A percentile compares a stretch with the other conserved stretches of the same genome.
phyloP scores from a whole-genome alignment of 2,888 invertebrate species.

The Apamea monoglypha region DNA sequence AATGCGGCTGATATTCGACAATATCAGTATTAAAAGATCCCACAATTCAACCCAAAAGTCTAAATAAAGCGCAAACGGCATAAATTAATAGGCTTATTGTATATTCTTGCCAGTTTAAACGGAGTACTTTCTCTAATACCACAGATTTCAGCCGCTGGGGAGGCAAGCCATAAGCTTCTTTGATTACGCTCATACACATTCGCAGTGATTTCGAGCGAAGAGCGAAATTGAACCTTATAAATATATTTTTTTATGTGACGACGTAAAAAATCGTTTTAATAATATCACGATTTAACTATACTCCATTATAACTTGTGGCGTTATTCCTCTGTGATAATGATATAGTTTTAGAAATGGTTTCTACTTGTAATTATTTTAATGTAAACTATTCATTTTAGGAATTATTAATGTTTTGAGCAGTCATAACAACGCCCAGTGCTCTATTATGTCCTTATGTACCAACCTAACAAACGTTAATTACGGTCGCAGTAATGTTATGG shows the following conservation, averaged over 20 bases:
- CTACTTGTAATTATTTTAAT: neutral
- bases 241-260: conserved; percentile 42
- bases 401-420: neutral
- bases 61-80: conserved; percentile 38
- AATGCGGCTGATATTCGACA: neutral
- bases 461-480: no score
- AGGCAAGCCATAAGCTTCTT: conserved; percentile 52
- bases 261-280: conserved; percentile 41
- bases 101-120: conserved; percentile 45
- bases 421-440: neutral
- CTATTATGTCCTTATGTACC: neutral
- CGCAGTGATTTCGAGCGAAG: conserved; percentile 33
- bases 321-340: neutral
- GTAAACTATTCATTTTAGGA: neutral
- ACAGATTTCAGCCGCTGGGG: conserved; percentile 32
- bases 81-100: conserved; percentile 55
- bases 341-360: neutral
- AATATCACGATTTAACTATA: conserved; percentile 28
- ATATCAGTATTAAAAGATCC: conserved; percentile 11
- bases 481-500: no score
- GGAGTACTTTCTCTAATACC: conserved; percentile 42
- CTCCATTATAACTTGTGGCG: neutral
- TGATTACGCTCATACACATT: conserved; percentile 59
- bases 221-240: conserved; percentile 56
- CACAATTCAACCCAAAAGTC: conserved; percentile 12